phyloP scores from a whole-genome alignment of 1,140 invertebrate species.

The Drosophila carrolli region DNA sequence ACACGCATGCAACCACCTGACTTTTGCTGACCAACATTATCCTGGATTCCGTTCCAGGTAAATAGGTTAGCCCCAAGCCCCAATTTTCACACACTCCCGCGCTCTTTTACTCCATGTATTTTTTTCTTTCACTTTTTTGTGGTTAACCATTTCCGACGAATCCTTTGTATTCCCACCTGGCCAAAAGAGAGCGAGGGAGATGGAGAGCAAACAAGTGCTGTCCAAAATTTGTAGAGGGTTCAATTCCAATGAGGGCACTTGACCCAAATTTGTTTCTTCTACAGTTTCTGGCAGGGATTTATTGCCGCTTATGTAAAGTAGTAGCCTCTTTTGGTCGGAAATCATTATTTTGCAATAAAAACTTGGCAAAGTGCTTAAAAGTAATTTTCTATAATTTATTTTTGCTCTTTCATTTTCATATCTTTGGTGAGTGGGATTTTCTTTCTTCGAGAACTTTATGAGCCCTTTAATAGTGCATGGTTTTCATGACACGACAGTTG shows the following conservation, averaged over 20 bases:
- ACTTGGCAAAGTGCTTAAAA: slow-evolving; percentile 12
- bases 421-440: not conserved
- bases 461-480: slow-evolving; percentile 38
- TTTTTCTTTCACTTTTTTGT: slow-evolving; percentile 17
- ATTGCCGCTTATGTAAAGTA: slow-evolving; percentile 13
- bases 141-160: slow-evolving; percentile 23
- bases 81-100: slow-evolving; percentile 2
- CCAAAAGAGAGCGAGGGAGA: slow-evolving; percentile 12
- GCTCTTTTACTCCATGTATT: not conserved
- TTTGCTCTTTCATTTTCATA: not conserved
- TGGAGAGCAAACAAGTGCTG: slow-evolving; percentile 29
- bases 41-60: slow-evolving; percentile 12
- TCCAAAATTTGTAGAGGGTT: slow-evolving; percentile 32
- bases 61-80: not conserved
- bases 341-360: slow-evolving; percentile 7
- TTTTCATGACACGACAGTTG: slow-evolving; percentile 23
- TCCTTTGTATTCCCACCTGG: slow-evolving; percentile 44
- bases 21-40: slow-evolving; percentile 42
- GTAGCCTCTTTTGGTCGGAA: slow-evolving; percentile 9
- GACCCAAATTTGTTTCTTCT: slow-evolving; percentile 61
- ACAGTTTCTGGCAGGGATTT: slow-evolving; percentile 37
- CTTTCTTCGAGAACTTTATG: slow-evolving; percentile 26
- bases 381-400: slow-evolving; percentile 44
- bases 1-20: slow-evolving; percentile 5
- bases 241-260: slow-evolving; percentile 59